Evolutionary conservation across 1,140 invertebrate genomes (phyloP).

Genomic region (Saccostrea cuccullata): DNA sequence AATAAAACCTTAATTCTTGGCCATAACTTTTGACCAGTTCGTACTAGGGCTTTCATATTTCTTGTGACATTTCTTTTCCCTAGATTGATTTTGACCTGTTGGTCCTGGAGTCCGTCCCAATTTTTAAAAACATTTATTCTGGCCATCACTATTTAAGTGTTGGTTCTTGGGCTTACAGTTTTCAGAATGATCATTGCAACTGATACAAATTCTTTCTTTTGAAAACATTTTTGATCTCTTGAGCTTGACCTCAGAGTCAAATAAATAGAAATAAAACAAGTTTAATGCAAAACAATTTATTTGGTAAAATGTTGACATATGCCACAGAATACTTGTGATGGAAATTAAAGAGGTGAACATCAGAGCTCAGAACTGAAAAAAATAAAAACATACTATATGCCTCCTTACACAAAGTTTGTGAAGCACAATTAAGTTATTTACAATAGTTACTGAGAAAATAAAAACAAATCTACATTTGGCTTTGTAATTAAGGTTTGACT

Average conservation of each 20-base stretch:
- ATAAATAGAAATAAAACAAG: neutral
- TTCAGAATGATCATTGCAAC: too few relatives aligned
- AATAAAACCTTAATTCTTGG: too few relatives aligned
- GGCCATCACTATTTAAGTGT: too few relatives aligned
- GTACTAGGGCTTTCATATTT: too few relatives aligned
- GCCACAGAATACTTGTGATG: constrained; percentile 5
- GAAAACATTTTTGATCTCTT: too few relatives aligned
- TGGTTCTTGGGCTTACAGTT: too few relatives aligned
- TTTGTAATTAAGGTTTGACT: constrained; percentile 7
- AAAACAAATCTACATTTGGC: constrained; percentile 12
- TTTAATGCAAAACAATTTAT: constrained; percentile 35
- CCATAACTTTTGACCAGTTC: too few relatives aligned
- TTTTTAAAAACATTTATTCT: too few relatives aligned
- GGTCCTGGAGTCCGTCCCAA: too few relatives aligned
- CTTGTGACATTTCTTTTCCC: too few relatives aligned
- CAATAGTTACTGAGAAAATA: neutral
- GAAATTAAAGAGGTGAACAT: neutral
- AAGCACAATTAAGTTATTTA: neutral
- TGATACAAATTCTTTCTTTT: too few relatives aligned
- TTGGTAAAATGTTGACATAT: constrained; percentile 24
- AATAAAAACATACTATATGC: neutral
- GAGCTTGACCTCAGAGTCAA: neutral
- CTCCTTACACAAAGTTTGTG: neutral
- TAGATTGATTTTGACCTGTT: too few relatives aligned
- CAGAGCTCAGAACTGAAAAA: neutral